phyloP scores from a whole-genome alignment of 2,113 vertebrate genomes.

The Potamarius usumacintae region DNA sequence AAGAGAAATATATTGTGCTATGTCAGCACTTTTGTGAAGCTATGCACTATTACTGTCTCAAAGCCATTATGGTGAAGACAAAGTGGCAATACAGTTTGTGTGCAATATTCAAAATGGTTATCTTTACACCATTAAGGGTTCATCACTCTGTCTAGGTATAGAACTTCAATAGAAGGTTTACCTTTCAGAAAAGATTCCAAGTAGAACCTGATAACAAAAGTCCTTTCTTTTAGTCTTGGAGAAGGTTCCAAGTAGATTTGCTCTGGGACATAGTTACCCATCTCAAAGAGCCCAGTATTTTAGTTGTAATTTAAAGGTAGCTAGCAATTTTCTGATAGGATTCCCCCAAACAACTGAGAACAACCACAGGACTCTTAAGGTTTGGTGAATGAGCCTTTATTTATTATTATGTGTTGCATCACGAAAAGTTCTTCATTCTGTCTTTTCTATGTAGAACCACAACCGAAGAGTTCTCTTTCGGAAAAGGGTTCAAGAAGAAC shows the following conservation, averaged over 20 bases:
- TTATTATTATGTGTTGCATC: not conserved
- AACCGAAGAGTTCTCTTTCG: not conserved
- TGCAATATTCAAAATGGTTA: slow-evolving; percentile 1
- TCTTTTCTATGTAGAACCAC: not conserved
- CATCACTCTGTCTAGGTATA: not conserved
- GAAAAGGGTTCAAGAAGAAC: not conserved
- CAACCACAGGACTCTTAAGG: not conserved
- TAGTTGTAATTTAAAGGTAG: not conserved
- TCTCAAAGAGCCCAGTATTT: not conserved
- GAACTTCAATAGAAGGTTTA: not conserved
- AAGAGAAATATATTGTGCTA: not conserved
- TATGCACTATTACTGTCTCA: slow-evolving; percentile 6
- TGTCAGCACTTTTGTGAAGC: not conserved
- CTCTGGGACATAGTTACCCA: not conserved
- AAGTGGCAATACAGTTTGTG: not conserved
- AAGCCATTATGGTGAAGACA: not conserved
- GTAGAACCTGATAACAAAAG: not conserved
- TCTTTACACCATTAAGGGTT: not conserved
- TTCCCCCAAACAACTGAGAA: not conserved
- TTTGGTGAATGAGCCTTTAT: not conserved
- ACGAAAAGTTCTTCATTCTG: not conserved
- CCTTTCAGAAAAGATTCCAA: not conserved
- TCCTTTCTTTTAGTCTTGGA: not conserved
- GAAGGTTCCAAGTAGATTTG: not conserved
- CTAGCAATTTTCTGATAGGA: not conserved